Evolutionary conservation across 1,140 invertebrate species (phyloP), one percentile per base, ranked within the genome.

Genomic region (Tigriopus japonicus): DNA sequence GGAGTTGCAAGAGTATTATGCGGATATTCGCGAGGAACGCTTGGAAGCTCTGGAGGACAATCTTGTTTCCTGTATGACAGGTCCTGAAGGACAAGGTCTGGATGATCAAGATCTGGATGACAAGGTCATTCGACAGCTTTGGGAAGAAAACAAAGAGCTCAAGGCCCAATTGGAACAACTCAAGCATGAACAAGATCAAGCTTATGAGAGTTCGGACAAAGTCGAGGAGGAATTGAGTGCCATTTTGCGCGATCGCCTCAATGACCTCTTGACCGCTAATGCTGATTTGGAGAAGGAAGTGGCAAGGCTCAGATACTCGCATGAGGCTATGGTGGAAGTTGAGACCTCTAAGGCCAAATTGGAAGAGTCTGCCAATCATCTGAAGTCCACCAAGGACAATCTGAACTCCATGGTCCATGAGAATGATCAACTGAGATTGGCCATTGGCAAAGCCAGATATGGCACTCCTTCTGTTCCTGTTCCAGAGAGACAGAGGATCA

Each of bases 221-320:
- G 28, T 35, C 28, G 28, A 35, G 9, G 45, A 49, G 45, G 45
- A 49, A 42, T 40, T 58, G 56, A 40, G 24, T 17, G 56, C 56
- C 13, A 42, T 58, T 41, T 41, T 58, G n/a, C 56, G 56, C 17
- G 56, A 58, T 41, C 56, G 56, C 1, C 28, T 58, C 23, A 58
- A 58, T 17, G 40, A 42, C 17, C 40, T 58, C 24, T 17, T 58
- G 24, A 42, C 40, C 12, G 56, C 56, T n/a, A 58, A 58, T 58
- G 23, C 23, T 58, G 24, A 58, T 17, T 41, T 58, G 21, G 56
- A 58, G 21, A 58, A 41, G 40, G 56, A 58, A 42, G 56, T 58
- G 13, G 56, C 40, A 1, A 1, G 56, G 6, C 42, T 58, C 24
- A 58, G 56, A 42, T 58, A 58, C 42, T 24, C 56, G 5, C 21